Evolutionary conservation across 1,140 invertebrate genomes (phyloP), one percentile per base, ranked within the genome.

Genomic region (Carcinoscorpius rotundicauda): DNA sequence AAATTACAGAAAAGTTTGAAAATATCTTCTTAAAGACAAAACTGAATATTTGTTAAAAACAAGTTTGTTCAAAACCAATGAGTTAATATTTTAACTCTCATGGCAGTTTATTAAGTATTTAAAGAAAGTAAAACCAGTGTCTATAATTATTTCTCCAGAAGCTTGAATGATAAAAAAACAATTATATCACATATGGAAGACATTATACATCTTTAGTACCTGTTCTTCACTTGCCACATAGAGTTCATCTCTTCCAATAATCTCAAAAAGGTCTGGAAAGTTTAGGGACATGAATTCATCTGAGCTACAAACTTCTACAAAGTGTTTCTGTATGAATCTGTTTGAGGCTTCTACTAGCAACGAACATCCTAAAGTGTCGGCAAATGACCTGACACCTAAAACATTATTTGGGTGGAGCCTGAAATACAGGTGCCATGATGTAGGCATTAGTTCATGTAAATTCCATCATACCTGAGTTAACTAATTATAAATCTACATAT

Each of bases 371-470:
- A 93, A 79, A 9, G 87, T 87, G 72, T 92, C 88, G 6, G 89
- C 90, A 80, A 94, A 93, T 58, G 84, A 80, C 55, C 87, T 79
- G 59, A 93, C 86, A 3, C 89, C 88, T 61, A 94, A 74, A n/a
- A 89, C 89, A 78, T 93, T 93, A 65, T 86, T 82, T 1, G 88
- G 87, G 72, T 89, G 84, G 70, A 93, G 83, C 72, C 88, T 87
- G 73, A 60, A 76, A 72, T 29, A 29, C 29, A 29, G 29, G 29
- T 29, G 29, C 0, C 29, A 29, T 29, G 29, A 29, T 29, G 29
- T 29, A 29, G 29, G 29, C 29, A 29, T 29, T 29, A 29, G 29
- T 29, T 29, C 29, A 29, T 29, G 29, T 29, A 29, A 29, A 29
- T 29, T 29, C 29, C 29, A 29, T 29, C 29, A 29, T 29, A 2